A percentile compares a stretch with the other conserved stretches of the same genome.
These are phyloP conservation scores for Oligia fasciuncula DNA, from an alignment of 2,888 invertebrate genomes.

Conservation along the genomic window DNA sequence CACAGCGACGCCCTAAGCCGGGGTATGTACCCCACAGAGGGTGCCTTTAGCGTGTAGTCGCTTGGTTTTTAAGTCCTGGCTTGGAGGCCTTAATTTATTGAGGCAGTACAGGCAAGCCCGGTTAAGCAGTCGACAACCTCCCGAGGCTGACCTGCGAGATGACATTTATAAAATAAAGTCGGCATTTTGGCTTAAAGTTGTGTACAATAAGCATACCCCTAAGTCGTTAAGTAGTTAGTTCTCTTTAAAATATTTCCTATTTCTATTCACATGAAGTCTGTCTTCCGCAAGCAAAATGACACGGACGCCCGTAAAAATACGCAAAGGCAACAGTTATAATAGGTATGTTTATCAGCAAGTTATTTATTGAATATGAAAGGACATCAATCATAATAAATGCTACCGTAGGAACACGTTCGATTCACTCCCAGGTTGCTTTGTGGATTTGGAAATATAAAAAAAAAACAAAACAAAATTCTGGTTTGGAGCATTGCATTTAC, in stretches of 20 bases:
- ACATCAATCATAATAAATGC: slow-evolving; percentile 13
- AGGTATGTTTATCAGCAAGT: slow-evolving; percentile 29
- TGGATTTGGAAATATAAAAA: background rate
- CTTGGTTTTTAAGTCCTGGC: no score
- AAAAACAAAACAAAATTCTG: background rate
- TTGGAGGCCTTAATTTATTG: no score
- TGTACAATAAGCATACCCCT: background rate
- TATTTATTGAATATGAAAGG: slow-evolving; percentile 24
- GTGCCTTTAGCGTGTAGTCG: no score
- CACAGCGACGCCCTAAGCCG: no score
- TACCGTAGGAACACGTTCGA: background rate
- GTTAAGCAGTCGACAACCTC: no score
- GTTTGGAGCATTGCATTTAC: background rate
- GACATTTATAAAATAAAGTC: background rate
- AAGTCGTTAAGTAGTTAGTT: background rate
- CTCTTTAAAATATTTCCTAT: background rate
- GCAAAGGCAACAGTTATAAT: slow-evolving; percentile 4
- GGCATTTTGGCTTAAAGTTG: background rate
- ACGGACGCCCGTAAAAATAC: slow-evolving; percentile 21
- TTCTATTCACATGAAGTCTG: slow-evolving; percentile 22
- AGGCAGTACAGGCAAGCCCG: no score
- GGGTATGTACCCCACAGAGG: no score
- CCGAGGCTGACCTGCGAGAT: no score
- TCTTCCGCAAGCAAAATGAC: slow-evolving; percentile 24
- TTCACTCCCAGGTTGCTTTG: background rate